phyloP scores from a whole-genome alignment of 1,140 invertebrate species.

The Anoplolepis gracilipes region DNA sequence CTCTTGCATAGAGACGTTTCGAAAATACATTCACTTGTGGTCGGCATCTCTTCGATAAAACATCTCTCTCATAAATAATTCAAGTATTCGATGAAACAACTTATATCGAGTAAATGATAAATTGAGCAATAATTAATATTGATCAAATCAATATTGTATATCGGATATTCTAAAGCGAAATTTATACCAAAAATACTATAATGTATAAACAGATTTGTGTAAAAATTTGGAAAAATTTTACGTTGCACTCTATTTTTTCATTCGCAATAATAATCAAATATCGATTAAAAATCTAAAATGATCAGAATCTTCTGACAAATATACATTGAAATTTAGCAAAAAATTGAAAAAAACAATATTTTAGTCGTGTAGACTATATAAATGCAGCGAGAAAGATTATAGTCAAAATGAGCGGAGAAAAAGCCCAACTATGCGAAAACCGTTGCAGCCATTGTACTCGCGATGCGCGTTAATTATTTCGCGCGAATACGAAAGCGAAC shows the following conservation, averaged over 20 bases:
- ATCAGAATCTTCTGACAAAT: neutral
- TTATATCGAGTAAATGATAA: neutral
- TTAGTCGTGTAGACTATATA: neutral
- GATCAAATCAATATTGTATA: neutral
- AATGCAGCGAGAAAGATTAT: neutral
- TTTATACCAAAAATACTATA: neutral
- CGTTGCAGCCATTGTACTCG: neutral
- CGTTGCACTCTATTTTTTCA: neutral
- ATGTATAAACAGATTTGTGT: neutral
- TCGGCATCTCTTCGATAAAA: neutral
- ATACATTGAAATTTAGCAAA: neutral
- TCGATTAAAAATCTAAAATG: neutral
- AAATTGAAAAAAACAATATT: neutral
- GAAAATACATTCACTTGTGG: neutral
- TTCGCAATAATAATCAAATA: neutral
- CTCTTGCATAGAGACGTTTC: neutral
- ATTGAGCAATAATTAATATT: neutral
- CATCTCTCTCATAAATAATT: neutral
- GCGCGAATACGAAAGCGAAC: slow-evolving; percentile 16
- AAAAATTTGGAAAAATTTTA: neutral
- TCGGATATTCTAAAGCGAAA: neutral
- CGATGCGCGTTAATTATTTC: slow-evolving; percentile 14
- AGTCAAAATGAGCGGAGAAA: too few relatives aligned
- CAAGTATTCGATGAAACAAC: neutral
- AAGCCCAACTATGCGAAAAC: neutral